phyloP scores from a whole-genome alignment of 2,113 vertebrate genomes.

The Rhynchopsitta pachyrhyncha region DNA sequence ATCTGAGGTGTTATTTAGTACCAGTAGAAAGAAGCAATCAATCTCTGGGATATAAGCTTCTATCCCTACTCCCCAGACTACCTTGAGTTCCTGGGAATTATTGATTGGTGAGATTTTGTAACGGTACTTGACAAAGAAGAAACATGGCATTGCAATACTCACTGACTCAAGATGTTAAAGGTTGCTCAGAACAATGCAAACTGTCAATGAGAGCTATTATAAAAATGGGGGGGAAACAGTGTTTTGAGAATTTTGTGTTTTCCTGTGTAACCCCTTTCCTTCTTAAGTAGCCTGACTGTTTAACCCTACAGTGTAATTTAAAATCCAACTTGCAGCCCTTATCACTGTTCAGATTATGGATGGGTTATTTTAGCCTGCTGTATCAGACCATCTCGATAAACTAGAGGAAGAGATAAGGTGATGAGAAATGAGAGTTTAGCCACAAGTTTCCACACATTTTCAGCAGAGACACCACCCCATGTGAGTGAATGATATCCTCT shows the following conservation, averaged over 20 bases:
- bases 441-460: background rate
- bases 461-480: background rate
- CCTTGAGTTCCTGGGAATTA: background rate
- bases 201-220: background rate
- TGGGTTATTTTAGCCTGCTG: background rate
- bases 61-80: background rate
- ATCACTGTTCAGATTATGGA: background rate
- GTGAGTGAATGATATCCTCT: background rate
- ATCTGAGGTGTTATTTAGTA: background rate
- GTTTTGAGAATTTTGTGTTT: background rate
- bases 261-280: background rate
- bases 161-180: background rate
- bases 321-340: background rate
- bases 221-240: background rate
- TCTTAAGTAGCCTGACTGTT: background rate
- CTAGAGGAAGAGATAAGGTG: background rate
- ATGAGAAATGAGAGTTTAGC: background rate
- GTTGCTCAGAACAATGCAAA: background rate
- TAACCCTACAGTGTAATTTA: background rate
- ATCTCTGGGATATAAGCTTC: background rate
- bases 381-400: background rate
- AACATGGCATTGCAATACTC: background rate
- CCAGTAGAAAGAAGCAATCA: background rate
- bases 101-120: background rate
- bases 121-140: background rate